Base-by-base conservation (phyloP, 2,797 vertebrate species). In the Pterois miles region DNA sequence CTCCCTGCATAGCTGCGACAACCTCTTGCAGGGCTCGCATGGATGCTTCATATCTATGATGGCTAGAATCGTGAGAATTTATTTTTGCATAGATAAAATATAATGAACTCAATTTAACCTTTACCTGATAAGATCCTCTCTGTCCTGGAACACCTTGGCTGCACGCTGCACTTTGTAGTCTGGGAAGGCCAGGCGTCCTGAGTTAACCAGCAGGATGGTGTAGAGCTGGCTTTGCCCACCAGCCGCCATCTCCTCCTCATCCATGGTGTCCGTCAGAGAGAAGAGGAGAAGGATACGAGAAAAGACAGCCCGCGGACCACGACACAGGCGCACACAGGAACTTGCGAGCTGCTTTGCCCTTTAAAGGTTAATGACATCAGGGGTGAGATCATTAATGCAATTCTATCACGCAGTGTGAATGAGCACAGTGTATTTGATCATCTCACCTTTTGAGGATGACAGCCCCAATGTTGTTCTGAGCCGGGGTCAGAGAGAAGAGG, bases 41-140 rank as follows among this genome's bases (percentile, higher is more conserved):
- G 10, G 97, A 96, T 0, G 92, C 91, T 74, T 98, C 95, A 4
- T 97, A 99, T 43, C 98, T 96, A 84, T 58, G 34, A 82, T 23
- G 4, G 25, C 78, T 48, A 38, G 16, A 58, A 18, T 43, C 14
- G 67, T 31, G 23, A 69, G 9, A n/a, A 59, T 59, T 66, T 23
- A 46, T 57, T 38, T 2, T 13, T 43, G 14, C 8, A 25, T 18
- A 8, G 6, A 58, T 33, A 14, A 63, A 63, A 63, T 10, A 4
- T 3, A 27, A 58, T 8, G 11, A 63, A 46, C 7, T 31, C 6
- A 25, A 40, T 46, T 23, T 5, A 57, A 5, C 31, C 1, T 65
- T 67, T 64, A 98, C 98, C 97, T 96, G 88, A 98, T 95, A 6
- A 99, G 96, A 74, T 99, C 98, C 0, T 98, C 97, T 91, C 97